Evolutionary conservation across 2,888 invertebrate genomes (phyloP), one percentile per base, ranked within the genome.

Genomic region (Rhingia rostrata): DNA sequence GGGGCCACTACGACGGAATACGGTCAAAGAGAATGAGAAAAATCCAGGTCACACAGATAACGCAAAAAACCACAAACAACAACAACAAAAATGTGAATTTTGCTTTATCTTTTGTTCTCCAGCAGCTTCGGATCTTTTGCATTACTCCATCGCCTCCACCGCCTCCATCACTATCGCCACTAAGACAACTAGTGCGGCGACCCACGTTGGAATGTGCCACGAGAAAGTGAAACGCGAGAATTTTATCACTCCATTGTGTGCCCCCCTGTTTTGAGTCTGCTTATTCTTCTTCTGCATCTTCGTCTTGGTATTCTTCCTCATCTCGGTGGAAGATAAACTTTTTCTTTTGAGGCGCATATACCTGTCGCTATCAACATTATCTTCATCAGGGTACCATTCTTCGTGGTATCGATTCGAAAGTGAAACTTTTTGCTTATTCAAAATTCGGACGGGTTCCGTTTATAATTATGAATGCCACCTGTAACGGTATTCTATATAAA

Each of bases 201-300:
- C 45, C 53, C 45, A 74, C 45, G 53, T 39, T 66, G 64, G 79
- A 56, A 84, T 80, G 74, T 60, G 70, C 53, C 58, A 30, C 80
- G 84, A 70, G 80, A 84, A 84, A 84, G 84, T 84, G 84, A 84
- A 84, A 84, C 84, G 84, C 84, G 84, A 80, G 74, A 80, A 80
- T 80, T 84, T 84, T 84, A 84, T 84, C 70, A 80, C 79, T 84
- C 80, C 70, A 84, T 84, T 84, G 84, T 84, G 51, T 80, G 75
- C 70, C 58, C 49, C 63, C 39, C 22, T 73, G 69, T 51, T 79
- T 79, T 64, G 74, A 60, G 69, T 63, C 67, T 74, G 60, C 60
- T 47, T 33, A 35, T 45, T 22, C 22, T 2, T 37, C 43, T 33
- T 33, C 5, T 41, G 47, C 32, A 41, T 41, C 33, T 43, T 53